Conservation (phyloP, 2,113 vertebrate species). For the Shinisaurus crocodilurus region DNA sequence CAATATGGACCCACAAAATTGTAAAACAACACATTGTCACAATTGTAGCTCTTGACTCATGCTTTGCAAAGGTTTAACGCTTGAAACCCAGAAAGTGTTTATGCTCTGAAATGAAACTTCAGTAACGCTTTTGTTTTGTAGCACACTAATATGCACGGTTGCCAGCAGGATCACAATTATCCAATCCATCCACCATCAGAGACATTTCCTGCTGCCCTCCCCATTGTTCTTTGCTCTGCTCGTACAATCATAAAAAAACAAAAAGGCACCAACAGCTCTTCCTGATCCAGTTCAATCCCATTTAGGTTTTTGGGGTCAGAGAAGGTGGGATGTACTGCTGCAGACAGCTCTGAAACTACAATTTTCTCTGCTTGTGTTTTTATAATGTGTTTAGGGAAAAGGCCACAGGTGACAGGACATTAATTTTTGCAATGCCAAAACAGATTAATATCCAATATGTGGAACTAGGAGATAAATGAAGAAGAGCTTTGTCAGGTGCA, state of each 20-base stretch:
- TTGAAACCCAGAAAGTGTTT: not conserved
- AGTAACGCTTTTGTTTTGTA: not conserved
- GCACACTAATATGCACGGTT: not conserved
- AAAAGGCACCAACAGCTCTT: not conserved
- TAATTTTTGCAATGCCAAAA: not conserved
- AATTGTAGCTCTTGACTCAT: not conserved
- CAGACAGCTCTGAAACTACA: not conserved
- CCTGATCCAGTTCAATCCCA: not conserved
- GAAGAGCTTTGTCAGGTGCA: not conserved
- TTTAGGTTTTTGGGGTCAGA: not conserved
- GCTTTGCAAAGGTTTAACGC: not conserved
- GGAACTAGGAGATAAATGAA: not conserved
- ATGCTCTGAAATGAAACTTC: not conserved
- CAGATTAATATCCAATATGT: not conserved
- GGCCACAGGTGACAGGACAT: not conserved
- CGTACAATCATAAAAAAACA: not conserved
- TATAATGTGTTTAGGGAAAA: not conserved
- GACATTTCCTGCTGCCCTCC: not conserved
- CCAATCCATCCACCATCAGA: not conserved
- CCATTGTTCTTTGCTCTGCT: not conserved
- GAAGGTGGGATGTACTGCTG: not conserved
- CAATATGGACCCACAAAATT: not conserved
- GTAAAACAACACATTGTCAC: not conserved
- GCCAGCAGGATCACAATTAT: not conserved
- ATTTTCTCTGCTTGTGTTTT: not conserved